These are phyloP conservation scores for Automeris io DNA, from an alignment of 2,888 invertebrate species.

Conservation along the genomic window DNA sequence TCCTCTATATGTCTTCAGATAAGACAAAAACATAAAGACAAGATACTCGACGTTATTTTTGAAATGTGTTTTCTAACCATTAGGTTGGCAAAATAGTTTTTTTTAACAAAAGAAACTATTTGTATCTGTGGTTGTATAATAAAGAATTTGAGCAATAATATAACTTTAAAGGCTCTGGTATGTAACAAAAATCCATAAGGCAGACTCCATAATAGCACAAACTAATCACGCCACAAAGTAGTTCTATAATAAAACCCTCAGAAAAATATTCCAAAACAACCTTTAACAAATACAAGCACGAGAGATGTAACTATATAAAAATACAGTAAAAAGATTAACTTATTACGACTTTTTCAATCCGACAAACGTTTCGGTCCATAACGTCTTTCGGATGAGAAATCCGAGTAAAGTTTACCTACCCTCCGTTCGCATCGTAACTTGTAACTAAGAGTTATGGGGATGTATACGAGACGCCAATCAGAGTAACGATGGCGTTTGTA, in stretches of 20 bases:
- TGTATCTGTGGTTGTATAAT: too few species aligned
- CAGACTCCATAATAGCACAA: too few species aligned
- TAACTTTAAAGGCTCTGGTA: too few species aligned
- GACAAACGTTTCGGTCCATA: slow-evolving; percentile 2
- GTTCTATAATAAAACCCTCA: too few species aligned
- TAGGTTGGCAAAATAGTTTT: background rate
- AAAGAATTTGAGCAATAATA: too few species aligned
- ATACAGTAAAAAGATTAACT: slow-evolving; percentile 2
- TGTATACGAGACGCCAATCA: slow-evolving; percentile 18
- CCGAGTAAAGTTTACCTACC: background rate
- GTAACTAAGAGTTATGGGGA: slow-evolving; percentile 5
- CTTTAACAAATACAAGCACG: background rate
- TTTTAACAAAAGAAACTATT: background rate
- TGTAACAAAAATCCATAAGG: too few species aligned
- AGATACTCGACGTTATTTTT: too few species aligned
- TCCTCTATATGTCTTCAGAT: too few species aligned
- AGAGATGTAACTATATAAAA: background rate
- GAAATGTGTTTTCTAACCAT: background rate
- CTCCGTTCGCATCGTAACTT: background rate
- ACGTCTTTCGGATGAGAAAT: background rate
- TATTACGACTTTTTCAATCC: slow-evolving; percentile 3
- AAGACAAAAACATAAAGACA: too few species aligned
- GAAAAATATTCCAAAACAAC: background rate
- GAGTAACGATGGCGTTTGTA: slow-evolving; percentile 16
- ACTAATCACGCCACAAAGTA: too few species aligned